Percentiles rank a stretch among this genome's conserved stretches.
These are phyloP conservation scores for Cinclus cinclus DNA, from an alignment of 2,113 vertebrate species.

Conservation along the genomic window DNA sequence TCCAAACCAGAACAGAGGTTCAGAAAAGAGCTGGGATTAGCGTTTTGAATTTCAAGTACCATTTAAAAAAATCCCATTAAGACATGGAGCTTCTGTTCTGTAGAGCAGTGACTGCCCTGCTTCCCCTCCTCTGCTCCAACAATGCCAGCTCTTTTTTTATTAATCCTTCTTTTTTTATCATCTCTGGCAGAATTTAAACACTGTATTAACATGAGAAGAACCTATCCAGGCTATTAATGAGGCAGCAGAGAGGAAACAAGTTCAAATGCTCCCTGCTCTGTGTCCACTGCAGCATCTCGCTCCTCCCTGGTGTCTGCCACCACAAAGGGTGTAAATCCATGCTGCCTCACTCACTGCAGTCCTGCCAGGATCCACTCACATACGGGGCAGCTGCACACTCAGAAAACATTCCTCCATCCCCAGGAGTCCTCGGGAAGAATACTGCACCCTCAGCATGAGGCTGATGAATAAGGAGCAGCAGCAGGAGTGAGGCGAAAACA, in stretches of 20 bases:
- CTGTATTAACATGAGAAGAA: background rate
- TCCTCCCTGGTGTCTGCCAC: background rate
- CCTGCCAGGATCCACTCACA: background rate
- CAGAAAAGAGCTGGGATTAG: background rate
- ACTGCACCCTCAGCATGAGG: background rate
- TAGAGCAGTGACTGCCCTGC: background rate
- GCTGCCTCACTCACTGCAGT: background rate
- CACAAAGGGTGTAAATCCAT: background rate
- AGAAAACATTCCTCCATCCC: background rate
- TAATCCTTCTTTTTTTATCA: background rate
- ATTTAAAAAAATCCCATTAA: background rate
- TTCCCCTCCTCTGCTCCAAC: background rate
- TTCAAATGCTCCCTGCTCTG: background rate
- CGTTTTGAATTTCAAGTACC: background rate
- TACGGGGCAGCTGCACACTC: background rate
- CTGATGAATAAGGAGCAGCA: background rate
- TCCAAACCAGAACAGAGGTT: background rate
- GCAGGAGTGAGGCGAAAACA: background rate
- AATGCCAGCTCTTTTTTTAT: background rate
- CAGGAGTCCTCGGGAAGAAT: background rate
- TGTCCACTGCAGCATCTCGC: background rate
- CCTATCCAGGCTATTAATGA: background rate
- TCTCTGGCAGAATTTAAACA: background rate
- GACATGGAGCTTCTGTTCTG: background rate
- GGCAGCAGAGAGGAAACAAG: background rate